These are phyloP conservation scores for Propithecus deckenii DNA, from an alignment of 2,797 vertebrate genomes.

Conservation along the genomic window DNA sequence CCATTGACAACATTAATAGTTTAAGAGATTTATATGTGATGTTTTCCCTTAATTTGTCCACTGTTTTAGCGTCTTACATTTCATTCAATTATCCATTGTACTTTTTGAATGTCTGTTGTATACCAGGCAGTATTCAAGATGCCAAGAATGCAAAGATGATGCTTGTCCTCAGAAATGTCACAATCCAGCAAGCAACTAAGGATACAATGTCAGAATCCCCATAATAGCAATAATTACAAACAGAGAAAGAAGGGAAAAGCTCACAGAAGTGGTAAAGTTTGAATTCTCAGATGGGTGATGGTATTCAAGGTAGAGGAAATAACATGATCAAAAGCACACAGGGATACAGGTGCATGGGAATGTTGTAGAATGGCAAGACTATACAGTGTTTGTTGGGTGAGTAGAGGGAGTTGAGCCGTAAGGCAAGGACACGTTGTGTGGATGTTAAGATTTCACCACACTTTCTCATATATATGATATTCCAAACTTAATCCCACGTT, in stretches of 20 bases:
- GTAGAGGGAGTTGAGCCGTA: neutral
- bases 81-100: neutral
- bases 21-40: neutral
- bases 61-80: neutral
- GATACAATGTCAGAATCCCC: neutral
- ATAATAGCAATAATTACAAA: neutral
- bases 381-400: neutral
- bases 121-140: neutral
- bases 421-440: fast-evolving
- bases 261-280: neutral
- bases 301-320: neutral
- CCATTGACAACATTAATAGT: neutral
- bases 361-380: neutral
- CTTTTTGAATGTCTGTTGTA: neutral
- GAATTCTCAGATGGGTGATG: neutral
- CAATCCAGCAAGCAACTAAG: neutral
- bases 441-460: neutral
- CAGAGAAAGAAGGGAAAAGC: neutral
- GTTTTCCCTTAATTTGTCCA: neutral
- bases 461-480: neutral
- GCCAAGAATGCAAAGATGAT: neutral
- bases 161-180: neutral
- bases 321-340: neutral
- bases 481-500: neutral
- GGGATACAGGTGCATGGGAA: neutral